phyloP scores from a whole-genome alignment of 2,113 vertebrate species.

The Coracopsis vasa region DNA sequence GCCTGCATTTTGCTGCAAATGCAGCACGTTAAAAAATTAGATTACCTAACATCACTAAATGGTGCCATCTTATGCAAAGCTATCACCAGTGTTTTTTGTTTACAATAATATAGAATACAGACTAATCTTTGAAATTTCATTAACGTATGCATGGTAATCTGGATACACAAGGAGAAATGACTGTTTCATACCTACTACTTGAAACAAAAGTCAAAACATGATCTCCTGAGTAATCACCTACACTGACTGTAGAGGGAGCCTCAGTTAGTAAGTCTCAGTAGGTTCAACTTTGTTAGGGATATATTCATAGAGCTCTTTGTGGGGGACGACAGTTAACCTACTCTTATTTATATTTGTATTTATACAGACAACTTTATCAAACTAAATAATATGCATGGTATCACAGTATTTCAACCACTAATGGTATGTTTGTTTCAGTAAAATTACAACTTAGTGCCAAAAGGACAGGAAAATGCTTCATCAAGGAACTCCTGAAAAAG shows the following conservation, averaged over 20 bases:
- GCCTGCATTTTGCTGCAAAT: background rate
- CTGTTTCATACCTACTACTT: background rate
- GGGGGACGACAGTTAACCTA: background rate
- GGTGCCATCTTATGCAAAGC: background rate
- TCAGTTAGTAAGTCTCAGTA: background rate
- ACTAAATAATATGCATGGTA: background rate
- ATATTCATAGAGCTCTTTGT: background rate
- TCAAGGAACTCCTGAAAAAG: background rate
- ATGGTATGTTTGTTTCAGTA: background rate
- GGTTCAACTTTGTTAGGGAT: background rate
- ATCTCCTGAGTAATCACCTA: background rate
- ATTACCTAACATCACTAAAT: background rate
- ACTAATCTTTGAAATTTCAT: background rate
- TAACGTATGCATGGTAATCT: background rate
- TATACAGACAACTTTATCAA: background rate
- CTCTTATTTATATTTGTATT: background rate
- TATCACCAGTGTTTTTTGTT: background rate
- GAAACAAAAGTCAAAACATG: background rate
- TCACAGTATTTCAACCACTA: background rate
- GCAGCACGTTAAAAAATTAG: background rate
- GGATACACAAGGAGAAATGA: background rate
- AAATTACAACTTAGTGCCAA: background rate
- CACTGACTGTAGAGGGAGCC: background rate
- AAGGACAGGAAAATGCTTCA: background rate
- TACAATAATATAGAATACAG: background rate